These are phyloP conservation scores for Barypeithes pellucidus DNA, from an alignment of 2,888 invertebrate genomes.

Conservation along the genomic window DNA sequence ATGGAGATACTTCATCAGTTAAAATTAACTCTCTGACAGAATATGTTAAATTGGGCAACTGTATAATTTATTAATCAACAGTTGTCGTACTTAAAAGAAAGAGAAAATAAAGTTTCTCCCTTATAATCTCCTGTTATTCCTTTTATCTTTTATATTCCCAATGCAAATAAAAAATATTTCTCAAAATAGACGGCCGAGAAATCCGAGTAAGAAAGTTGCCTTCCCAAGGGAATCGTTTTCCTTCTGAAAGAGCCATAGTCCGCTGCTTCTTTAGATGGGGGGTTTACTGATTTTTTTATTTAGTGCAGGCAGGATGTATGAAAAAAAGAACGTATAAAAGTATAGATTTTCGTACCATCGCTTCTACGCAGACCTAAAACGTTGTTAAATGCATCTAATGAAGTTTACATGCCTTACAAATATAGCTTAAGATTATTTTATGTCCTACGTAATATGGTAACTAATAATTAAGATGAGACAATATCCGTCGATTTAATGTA, in stretches of 20 bases:
- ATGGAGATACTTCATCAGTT: no score
- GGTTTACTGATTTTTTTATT: slow-evolving; percentile 16
- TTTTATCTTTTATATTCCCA: slow-evolving; percentile 29
- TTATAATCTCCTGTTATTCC: slow-evolving; percentile 3
- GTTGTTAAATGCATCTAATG: no score
- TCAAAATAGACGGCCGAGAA: slow-evolving; percentile 39
- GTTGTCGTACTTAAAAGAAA: background rate
- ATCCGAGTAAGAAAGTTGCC: slow-evolving; percentile 35
- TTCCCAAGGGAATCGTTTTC: slow-evolving; percentile 27
- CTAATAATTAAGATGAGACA: no score
- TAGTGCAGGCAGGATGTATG: background rate
- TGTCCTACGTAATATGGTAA: no score
- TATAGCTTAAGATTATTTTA: no score
- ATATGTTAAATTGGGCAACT: no score
- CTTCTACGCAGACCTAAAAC: no score
- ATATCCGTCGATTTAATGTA: no score
- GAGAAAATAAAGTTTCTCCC: background rate
- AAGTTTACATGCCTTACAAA: no score
- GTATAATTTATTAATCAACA: background rate
- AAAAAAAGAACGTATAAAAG: no score
- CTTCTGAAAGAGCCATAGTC: slow-evolving; percentile 24
- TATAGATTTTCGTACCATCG: no score
- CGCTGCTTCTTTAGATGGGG: slow-evolving; percentile 21
- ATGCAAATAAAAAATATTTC: slow-evolving; percentile 42
- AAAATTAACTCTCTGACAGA: no score